A percentile compares a stretch with the other conserved stretches of the same genome.
Evolutionary conservation across 53 echinoderm and acorn worm genomes (phyloP).

Genomic region (Stichopus horrens): DNA sequence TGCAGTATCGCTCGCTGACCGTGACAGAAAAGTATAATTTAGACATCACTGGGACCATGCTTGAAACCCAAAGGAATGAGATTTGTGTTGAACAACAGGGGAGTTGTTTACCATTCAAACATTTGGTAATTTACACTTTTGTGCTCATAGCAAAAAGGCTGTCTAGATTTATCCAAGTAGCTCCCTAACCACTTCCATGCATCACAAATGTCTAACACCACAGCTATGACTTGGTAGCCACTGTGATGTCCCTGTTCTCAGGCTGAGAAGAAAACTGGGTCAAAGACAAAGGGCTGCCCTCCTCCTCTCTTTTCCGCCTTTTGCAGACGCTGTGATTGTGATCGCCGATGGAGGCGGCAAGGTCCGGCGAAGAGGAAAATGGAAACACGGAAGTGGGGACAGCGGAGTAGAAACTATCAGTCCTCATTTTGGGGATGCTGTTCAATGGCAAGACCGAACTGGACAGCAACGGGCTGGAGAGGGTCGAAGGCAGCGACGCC

Average conservation of each 20-base stretch:
- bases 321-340: constrained; percentile 1
- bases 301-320: background rate
- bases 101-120: too few species aligned
- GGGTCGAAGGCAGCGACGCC: constrained; percentile 51
- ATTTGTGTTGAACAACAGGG: too few species aligned
- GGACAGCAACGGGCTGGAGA: constrained; percentile 59
- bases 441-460: constrained; percentile 46
- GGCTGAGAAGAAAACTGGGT: background rate
- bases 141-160: too few species aligned
- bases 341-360: background rate
- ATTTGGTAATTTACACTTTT: too few species aligned
- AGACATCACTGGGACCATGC: too few species aligned
- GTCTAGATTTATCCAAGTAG: too few species aligned
- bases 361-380: constrained; percentile 8
- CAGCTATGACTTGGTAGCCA: constrained; percentile 32
- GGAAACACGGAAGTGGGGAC: background rate
- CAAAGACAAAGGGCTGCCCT: constrained; percentile 1
- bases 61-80: too few species aligned
- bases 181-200: too few species aligned
- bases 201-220: background rate
- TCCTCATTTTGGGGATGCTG: constrained; percentile 19
- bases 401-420: constrained; percentile 17
- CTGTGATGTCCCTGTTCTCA: constrained; percentile 24
- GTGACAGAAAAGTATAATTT: too few species aligned
- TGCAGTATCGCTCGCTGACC: too few species aligned